Evolutionary conservation across 2,888 invertebrate genomes (phyloP).

Genomic region (Seira ritae): DNA sequence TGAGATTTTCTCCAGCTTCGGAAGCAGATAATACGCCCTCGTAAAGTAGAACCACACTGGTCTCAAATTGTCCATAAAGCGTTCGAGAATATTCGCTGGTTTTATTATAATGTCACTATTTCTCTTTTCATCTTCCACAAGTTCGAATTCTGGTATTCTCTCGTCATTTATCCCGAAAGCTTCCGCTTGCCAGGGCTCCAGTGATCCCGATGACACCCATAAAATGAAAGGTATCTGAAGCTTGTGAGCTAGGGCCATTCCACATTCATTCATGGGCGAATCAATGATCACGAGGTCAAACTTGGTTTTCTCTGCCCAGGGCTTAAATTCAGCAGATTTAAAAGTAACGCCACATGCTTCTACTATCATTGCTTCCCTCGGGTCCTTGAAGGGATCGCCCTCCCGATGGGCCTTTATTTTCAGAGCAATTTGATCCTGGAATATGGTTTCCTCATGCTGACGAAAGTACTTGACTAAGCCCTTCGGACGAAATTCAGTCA

Average conservation of each 20-base stretch:
- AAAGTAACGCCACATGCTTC: conserved; percentile 56
- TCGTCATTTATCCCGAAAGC: conserved; percentile 54
- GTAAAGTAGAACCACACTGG: conserved; percentile 55
- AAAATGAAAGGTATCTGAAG: conserved; percentile 48
- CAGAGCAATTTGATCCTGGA: conserved; percentile 45
- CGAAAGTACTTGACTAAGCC: conserved; percentile 49
- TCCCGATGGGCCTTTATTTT: conserved; percentile 55
- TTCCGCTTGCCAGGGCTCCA: conserved; percentile 64
- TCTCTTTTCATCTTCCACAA: background rate
- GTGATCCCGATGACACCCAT: conserved; percentile 47
- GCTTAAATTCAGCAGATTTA: conserved; percentile 53
- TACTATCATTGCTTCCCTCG: conserved; percentile 45
- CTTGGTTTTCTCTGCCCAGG: conserved; percentile 49
- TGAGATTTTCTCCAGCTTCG: conserved; percentile 56
- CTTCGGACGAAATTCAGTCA: conserved; percentile 59
- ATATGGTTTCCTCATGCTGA: conserved; percentile 47
- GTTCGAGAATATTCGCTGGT: conserved; percentile 35
- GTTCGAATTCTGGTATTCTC: conserved; percentile 38
- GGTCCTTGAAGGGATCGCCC: conserved; percentile 42
- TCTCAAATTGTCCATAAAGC: conserved; percentile 42
- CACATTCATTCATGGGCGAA: conserved; percentile 64
- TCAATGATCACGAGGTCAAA: conserved; percentile 64
- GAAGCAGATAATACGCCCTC: conserved; percentile 56
- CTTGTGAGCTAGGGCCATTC: conserved; percentile 55
- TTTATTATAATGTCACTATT: background rate